These are phyloP conservation scores for Mormyrus hasselquistii DNA, from an alignment of 2,797 vertebrate species.

Conservation along the genomic window DNA sequence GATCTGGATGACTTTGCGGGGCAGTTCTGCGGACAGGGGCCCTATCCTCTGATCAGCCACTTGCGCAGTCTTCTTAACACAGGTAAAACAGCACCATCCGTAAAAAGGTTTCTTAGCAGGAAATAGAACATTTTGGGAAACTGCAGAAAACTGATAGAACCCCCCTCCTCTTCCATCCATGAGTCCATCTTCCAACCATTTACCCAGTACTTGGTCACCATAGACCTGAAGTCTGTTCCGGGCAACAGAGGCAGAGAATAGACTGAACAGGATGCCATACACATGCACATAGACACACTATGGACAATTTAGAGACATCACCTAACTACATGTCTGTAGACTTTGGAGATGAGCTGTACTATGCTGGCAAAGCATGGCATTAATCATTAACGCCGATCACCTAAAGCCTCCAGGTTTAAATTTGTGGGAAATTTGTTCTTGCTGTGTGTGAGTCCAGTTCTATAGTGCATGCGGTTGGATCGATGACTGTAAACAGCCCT, in stretches of 20 bases:
- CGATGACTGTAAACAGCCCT: background rate
- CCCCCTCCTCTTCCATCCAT: background rate
- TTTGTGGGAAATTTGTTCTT: background rate
- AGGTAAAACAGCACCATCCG: constrained; percentile 34
- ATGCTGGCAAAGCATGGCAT: background rate
- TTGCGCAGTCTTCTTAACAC: constrained; percentile 45
- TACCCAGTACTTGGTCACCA: background rate
- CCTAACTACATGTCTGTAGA: background rate
- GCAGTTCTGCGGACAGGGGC: constrained; percentile 55
- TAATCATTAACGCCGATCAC: background rate
- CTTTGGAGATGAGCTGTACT: background rate
- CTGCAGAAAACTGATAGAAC: background rate
- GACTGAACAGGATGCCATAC: background rate
- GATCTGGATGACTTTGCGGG: constrained; percentile 64
- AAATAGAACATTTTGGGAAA: background rate
- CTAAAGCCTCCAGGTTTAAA: background rate
- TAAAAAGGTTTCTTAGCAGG: background rate
- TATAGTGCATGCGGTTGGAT: background rate
- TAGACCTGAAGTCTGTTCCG: background rate
- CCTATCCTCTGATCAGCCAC: constrained; percentile 48
- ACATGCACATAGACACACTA: background rate
- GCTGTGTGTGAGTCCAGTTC: background rate
- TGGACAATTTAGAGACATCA: background rate
- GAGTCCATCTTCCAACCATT: background rate
- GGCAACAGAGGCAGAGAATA: background rate